Evolutionary conservation across 2,888 invertebrate species (phyloP).

Genomic region (Noctua janthina): DNA sequence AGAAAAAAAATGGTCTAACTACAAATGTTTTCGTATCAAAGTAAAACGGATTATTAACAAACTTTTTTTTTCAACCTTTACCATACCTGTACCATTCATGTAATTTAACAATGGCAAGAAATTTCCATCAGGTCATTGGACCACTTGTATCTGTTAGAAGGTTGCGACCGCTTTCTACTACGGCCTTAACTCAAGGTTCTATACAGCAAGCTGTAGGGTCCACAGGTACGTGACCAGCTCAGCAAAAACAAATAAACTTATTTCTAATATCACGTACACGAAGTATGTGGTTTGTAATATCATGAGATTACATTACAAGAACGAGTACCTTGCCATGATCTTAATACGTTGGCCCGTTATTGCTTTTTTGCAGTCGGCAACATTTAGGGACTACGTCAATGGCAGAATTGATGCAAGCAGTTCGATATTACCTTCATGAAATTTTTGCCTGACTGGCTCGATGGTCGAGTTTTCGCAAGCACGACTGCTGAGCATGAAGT

Average conservation of each 20-base stretch:
- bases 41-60: neutral
- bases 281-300: constrained; percentile 55
- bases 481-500: neutral
- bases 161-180: constrained; percentile 54
- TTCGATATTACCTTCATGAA: neutral
- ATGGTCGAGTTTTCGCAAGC: neutral
- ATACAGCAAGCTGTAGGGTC: constrained; percentile 47
- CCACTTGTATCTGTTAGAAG: constrained; percentile 43
- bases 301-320: constrained; percentile 51
- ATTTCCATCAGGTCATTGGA: constrained; percentile 49
- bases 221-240: constrained; percentile 57
- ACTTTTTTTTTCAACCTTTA: constrained; percentile 1
- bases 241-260: constrained; percentile 34
- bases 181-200: constrained; percentile 61
- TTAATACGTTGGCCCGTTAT: constrained; percentile 45
- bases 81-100: constrained; percentile 20
- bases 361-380: constrained; percentile 29
- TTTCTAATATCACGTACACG: constrained; percentile 53
- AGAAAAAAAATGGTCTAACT: neutral
- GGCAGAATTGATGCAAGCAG: neutral
- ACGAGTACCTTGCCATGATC: constrained; percentile 51
- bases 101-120: constrained; percentile 22
- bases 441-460: neutral
- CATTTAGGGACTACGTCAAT: constrained; percentile 18
- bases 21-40: neutral